These are phyloP conservation scores for Merodon equestris DNA, from an alignment of 2,888 invertebrate genomes.

Conservation along the genomic window DNA sequence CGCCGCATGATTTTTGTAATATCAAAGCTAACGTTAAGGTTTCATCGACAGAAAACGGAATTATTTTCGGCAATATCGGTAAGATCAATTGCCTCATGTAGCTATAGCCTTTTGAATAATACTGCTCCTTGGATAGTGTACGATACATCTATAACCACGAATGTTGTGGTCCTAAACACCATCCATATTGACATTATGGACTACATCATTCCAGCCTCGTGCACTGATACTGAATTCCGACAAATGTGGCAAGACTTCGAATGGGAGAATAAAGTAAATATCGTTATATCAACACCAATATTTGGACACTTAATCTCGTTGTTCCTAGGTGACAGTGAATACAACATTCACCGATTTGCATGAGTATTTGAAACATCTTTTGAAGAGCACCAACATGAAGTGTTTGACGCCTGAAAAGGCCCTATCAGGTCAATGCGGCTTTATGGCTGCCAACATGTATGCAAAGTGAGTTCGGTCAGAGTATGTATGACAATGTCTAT, in stretches of 20 bases:
- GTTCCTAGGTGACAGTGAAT: conserved; percentile 85
- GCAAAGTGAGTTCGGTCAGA: conserved; percentile 81
- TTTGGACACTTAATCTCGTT: too few species aligned
- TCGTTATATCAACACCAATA: too few species aligned
- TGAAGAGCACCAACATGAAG: conserved; percentile 98
- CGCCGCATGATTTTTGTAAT: conserved; percentile 97
- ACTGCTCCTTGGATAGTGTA: conserved; percentile 88
- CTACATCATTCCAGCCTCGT: conserved; percentile 96
- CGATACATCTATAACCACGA: conserved; percentile 88
- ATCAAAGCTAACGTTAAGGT: conserved; percentile 99
- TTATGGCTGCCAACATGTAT: conserved; percentile 99
- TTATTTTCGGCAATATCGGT: conserved; percentile 99
- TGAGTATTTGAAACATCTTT: conserved; percentile 94
- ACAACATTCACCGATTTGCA: conserved; percentile 95
- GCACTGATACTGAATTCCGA: conserved; percentile 97
- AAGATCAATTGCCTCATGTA: conserved; percentile 72
- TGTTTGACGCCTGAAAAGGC: conserved; percentile 99
- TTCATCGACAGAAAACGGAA: conserved; percentile 99
- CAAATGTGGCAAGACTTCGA: conserved; percentile 99
- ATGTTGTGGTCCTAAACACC: conserved; percentile 98
- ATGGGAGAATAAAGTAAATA: conserved; percentile 98
- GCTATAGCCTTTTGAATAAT: too few species aligned
- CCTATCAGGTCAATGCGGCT: conserved; percentile 97
- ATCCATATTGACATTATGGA: conserved; percentile 99
- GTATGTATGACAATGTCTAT: not conserved